phyloP scores from a whole-genome alignment of 2,113 vertebrate genomes.

The Zapus hudsonius region DNA sequence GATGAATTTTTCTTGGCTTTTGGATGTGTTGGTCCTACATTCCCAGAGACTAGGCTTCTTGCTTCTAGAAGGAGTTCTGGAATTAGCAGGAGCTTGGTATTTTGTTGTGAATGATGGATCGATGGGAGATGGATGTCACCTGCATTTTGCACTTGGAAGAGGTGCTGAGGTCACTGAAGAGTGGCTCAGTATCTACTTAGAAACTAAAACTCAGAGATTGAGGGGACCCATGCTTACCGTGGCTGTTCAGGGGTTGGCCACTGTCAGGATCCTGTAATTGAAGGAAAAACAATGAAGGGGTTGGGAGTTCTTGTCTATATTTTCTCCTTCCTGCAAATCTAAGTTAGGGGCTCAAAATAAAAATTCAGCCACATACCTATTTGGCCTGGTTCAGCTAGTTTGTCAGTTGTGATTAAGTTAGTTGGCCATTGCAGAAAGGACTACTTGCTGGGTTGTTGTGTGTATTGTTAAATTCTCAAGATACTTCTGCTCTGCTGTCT shows the following conservation, averaged over 20 bases:
- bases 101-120: background rate
- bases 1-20: background rate
- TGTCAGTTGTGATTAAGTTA: background rate
- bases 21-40: background rate
- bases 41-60: background rate
- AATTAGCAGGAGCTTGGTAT: background rate
- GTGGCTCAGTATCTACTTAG: too few relatives aligned
- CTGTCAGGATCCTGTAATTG: conserved; percentile 81
- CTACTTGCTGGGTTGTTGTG: background rate
- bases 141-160: background rate
- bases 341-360: background rate
- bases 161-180: background rate
- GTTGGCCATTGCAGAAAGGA: background rate
- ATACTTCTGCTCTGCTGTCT: background rate
- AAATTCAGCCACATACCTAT: background rate
- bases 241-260: conserved; percentile 71
- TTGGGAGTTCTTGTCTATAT: background rate
- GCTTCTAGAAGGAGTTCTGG: background rate
- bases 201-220: background rate
- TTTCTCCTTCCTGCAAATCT: background rate
- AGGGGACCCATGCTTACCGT: conserved; percentile 76
- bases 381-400: background rate
- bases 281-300: conserved; percentile 28
- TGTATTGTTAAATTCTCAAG: background rate
- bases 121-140: background rate